Percentiles rank a stretch among this genome's conserved stretches.
These are phyloP conservation scores for Hoplodrina blanda DNA, from an alignment of 2,888 invertebrate genomes.

Conservation along the genomic window DNA sequence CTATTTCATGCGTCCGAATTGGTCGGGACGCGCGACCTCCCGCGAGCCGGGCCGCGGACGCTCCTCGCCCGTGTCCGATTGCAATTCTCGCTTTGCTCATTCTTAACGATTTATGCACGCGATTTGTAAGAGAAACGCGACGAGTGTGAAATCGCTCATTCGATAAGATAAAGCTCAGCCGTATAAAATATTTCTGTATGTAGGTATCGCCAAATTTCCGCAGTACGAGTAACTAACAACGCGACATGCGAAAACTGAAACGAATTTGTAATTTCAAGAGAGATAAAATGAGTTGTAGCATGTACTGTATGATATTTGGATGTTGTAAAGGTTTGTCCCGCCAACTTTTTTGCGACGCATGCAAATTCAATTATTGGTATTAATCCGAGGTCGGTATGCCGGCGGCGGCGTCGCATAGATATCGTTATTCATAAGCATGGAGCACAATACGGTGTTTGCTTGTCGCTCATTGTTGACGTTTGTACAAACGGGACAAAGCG, in stretches of 20 bases:
- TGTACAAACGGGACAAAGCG: conserved; percentile 81
- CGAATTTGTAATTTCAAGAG: conserved; percentile 66
- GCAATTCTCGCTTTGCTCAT: conserved; percentile 82
- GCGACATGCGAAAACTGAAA: conserved; percentile 57
- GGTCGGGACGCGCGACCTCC: conserved; percentile 86
- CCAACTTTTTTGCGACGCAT: conserved; percentile 74
- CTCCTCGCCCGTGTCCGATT: conserved; percentile 79
- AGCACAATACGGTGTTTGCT: conserved; percentile 87
- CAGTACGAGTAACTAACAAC: conserved; percentile 39
- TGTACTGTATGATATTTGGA: conserved; percentile 10
- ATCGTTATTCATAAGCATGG: conserved; percentile 85
- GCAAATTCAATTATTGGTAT: conserved; percentile 83
- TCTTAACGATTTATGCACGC: conserved; percentile 82
- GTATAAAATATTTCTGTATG: conserved; percentile 69
- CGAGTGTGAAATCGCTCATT: conserved; percentile 80
- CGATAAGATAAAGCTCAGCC: conserved; percentile 75
- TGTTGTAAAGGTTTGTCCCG: conserved; percentile 32
- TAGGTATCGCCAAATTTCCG: conserved; percentile 62
- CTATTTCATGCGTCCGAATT: conserved; percentile 89
- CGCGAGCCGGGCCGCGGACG: conserved; percentile 73
- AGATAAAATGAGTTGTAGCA: conserved; percentile 31
- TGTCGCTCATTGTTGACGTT: conserved; percentile 85
- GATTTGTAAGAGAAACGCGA: conserved; percentile 80
- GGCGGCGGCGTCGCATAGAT: conserved; percentile 78
- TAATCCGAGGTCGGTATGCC: conserved; percentile 82